Base-by-base conservation (phyloP, 1,140 invertebrate genomes). In the Drosophila takahashii region DNA sequence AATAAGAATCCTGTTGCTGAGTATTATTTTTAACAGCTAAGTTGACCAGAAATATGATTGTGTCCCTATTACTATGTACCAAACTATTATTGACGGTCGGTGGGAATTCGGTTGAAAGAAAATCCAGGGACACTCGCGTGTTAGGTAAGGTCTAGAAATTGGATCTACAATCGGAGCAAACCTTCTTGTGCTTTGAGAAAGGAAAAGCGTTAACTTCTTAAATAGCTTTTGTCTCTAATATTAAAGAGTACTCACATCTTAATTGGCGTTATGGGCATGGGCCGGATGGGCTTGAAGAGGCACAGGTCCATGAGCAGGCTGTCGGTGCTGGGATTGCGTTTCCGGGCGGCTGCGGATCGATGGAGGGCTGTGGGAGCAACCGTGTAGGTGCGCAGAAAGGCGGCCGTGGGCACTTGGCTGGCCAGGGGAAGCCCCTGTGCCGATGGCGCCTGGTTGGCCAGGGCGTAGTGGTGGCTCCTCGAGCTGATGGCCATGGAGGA, bases 291-390 rank as follows among this genome's bases (percentile, higher is more conserved):
- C 67, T 94, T 94, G 52, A 94, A 94, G 73, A 94, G 93, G 81
- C 94, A 94, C 73, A 94, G 93, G 77, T 94, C 94, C 75, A 93
- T 93, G 77, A 94, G 94, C 34, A 94, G 93, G 64, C 93, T 94
- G 66, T 94, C 94, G 51, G 93, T 93, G 84, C 94, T 94, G 51
- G 93, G 91, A 56, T 77, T 80, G 1, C 81, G 80, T 36, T 79
- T 77, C 1, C 90, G 77, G 6, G 85, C 90, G 52, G 79, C 22
- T 27, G 83, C 75, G 11, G 72, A 90, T 6, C 90, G 87, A 70
- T 92, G 91, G 29, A 90, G 60, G 7, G 32, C 71, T 4, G 77
- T 71, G 15, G 90, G 91, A 15, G 90, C 71, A 36, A 91, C 73
- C 4, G 91, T 78, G 36, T 69, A 89, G 3, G 62, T 57, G 37